Percentiles rank a stretch among this genome's conserved stretches.
phyloP scores from a whole-genome alignment of 2,888 invertebrate species.

The Folsomia candida region DNA sequence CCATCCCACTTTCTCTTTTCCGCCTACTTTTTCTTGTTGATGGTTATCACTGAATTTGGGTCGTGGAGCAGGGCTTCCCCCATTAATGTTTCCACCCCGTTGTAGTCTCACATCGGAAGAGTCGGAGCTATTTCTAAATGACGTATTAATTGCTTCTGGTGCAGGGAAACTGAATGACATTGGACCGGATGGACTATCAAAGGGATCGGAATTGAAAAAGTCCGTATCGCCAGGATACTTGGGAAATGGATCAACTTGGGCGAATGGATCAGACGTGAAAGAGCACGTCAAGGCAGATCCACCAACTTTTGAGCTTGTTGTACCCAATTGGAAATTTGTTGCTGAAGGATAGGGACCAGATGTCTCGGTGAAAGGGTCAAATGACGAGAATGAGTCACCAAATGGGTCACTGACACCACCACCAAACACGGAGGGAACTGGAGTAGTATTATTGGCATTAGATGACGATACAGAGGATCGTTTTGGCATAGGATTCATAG shows the following conservation, averaged over 20 bases:
- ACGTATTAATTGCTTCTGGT: slow-evolving; percentile 3
- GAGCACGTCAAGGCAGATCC: slow-evolving; percentile 30
- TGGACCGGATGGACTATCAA: slow-evolving; percentile 46
- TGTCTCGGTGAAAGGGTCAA: slow-evolving; percentile 56
- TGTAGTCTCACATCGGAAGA: not conserved
- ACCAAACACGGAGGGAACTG: slow-evolving; percentile 53
- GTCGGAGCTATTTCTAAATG: not conserved
- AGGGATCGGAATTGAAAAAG: slow-evolving; percentile 48
- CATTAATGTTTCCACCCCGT: not conserved
- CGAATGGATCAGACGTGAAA: slow-evolving; percentile 45
- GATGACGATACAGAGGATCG: slow-evolving; percentile 35
- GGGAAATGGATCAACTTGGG: slow-evolving; percentile 49
- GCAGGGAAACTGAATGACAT: slow-evolving; percentile 38
- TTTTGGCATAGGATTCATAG: slow-evolving; percentile 47
- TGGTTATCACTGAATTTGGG: not conserved
- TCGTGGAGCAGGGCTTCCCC: not conserved
- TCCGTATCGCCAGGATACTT: slow-evolving; percentile 42
- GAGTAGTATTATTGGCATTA: slow-evolving; percentile 47
- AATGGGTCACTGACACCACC: slow-evolving; percentile 63
- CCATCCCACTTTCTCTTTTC: slow-evolving; percentile 38
- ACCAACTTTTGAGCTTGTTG: not conserved
- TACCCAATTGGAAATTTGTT: not conserved
- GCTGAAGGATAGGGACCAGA: not conserved
- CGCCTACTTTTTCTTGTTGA: not conserved
- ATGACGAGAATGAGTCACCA: slow-evolving; percentile 65